These are phyloP conservation scores for Capreolus pygargus DNA, from an alignment of 2,113 vertebrate species.

Conservation along the genomic window DNA sequence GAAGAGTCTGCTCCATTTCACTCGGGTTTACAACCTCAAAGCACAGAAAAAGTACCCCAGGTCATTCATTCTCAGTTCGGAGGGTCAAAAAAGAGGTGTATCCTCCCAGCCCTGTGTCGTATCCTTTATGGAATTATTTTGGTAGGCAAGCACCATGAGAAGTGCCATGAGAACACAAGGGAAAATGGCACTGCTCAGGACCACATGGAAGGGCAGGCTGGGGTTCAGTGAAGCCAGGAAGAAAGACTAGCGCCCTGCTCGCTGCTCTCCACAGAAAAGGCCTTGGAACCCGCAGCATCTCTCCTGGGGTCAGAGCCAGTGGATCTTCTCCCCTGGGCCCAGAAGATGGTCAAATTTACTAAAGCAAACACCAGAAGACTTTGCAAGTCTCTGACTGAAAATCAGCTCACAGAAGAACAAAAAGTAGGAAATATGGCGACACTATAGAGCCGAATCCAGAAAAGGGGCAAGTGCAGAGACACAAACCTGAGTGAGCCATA, in stretches of 20 bases:
- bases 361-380: neutral
- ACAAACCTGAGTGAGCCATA: neutral
- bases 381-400: neutral
- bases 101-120: neutral
- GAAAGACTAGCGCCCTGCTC: neutral
- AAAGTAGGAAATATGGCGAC: neutral
- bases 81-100: neutral
- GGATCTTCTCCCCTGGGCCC: neutral
- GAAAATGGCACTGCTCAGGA: neutral
- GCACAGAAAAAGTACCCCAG: neutral
- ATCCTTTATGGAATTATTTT: neutral
- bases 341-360: neutral
- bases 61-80: neutral
- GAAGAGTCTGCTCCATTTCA: neutral
- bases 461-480: neutral
- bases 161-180: neutral
- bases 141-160: neutral
- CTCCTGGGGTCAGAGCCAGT: neutral
- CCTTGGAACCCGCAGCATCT: neutral
- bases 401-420: neutral
- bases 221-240: neutral
- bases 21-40: slow-evolving; percentile 6
- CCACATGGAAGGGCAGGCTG: neutral
- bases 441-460: neutral
- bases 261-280: slow-evolving; percentile 17